phyloP scores from a whole-genome alignment of 2,888 invertebrate species.

The Clistopyga incitator region DNA sequence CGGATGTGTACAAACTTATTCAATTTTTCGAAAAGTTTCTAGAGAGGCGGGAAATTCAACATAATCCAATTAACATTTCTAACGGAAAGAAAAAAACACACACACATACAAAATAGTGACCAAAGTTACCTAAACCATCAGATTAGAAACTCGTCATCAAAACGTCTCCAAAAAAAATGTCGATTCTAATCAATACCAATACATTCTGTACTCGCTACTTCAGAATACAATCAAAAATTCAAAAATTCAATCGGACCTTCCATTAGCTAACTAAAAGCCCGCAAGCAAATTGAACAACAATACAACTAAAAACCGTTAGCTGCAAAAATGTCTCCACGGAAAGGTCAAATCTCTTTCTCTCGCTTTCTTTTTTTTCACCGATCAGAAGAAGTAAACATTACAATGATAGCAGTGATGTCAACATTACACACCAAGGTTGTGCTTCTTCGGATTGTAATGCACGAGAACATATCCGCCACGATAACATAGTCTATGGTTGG shows the following conservation, averaged over 20 bases:
- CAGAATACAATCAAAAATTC: too few relatives aligned
- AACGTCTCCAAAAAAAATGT: not conserved
- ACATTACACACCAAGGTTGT: not conserved
- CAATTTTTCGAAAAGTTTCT: not conserved
- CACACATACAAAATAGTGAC: too few relatives aligned
- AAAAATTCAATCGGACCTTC: too few relatives aligned
- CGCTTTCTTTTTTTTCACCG: not conserved
- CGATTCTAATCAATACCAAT: too few relatives aligned
- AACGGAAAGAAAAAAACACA: not conserved
- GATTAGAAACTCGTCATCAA: not conserved
- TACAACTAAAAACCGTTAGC: not conserved
- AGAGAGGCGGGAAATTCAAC: not conserved
- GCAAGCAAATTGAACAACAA: not conserved
- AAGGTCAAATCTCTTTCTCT: not conserved
- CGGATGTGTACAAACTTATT: not conserved
- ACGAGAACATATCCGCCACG: too few relatives aligned
- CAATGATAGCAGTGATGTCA: too few relatives aligned
- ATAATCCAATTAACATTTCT: not conserved
- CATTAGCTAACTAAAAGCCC: not conserved
- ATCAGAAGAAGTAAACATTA: not conserved
- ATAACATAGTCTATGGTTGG: too few relatives aligned
- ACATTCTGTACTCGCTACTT: too few relatives aligned
- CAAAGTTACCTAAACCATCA: not conserved
- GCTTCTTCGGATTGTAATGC: not conserved
- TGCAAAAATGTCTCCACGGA: not conserved